Base-by-base conservation (phyloP, 2,113 vertebrate genomes). In the Mugil cephalus region DNA sequence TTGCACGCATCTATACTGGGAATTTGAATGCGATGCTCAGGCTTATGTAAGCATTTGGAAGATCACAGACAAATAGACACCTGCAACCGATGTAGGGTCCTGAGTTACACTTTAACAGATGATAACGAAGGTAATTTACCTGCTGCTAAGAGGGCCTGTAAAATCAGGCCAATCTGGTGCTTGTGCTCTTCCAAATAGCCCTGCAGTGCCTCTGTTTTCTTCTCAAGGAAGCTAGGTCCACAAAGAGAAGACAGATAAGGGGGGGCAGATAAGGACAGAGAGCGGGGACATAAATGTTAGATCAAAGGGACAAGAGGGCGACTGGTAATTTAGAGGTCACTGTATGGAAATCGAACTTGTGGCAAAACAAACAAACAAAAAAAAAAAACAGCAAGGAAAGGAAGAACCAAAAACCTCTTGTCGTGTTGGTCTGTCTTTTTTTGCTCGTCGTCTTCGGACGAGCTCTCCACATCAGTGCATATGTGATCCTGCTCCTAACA, bases 131-230 rank as follows among this genome's bases (percentile, higher is more conserved):
- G 71, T 12, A 46, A 35, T 69, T 76, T 91, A 97, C 96, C 95
- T 92, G 92, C 74, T 82, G 92, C 53, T 71, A 95, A 87, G 88
- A 94, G 69, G 60, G 93, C 87, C 35, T 76, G 73, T 47, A 89
- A 46, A 18, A 82, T 73, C 70, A 84, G 69, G 0, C 0, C 15
- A 79, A 96, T 85, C 65, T 35, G 82, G 15, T 69, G 68, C 85
- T 88, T 93, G 64, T 95, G 87, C 59, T 92, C 90, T 52, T 50
- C 87, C 59, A 15, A 92, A 87, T 84, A 94, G 4, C 58, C 72
- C 74, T 83, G 88, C 55, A 83, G 11, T 6, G 18, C 53, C 45
- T 91, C 76, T 1, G 93, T 93, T 64, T 91, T 94, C 78, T 81
- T 89, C 89, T 93, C 89, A 45, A 95, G 80, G 64, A 19, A 66